A percentile compares a stretch with the other conserved stretches of the same genome.
phyloP scores from a whole-genome alignment of 2,888 invertebrate genomes.

The Mesoligia furuncula region DNA sequence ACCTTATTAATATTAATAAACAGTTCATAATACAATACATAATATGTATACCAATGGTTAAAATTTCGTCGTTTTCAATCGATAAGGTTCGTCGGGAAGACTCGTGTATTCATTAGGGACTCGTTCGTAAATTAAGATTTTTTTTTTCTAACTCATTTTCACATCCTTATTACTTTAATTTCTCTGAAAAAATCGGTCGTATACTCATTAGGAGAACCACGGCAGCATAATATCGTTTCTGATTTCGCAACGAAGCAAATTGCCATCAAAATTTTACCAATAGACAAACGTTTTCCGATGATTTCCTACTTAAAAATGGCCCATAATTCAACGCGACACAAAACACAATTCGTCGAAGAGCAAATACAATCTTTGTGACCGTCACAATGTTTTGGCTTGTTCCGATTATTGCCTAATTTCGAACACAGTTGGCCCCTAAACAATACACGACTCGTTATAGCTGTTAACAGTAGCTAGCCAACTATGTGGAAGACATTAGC shows the following conservation, averaged over 20 bases:
- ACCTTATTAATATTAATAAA: constrained; percentile 56
- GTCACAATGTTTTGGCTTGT: constrained; percentile 14
- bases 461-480: constrained; percentile 61
- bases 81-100: constrained; percentile 32
- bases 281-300: background rate
- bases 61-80: constrained; percentile 57
- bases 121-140: constrained; percentile 8
- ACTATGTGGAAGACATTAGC: constrained; percentile 51
- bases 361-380: constrained; percentile 24
- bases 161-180: background rate
- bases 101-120: constrained; percentile 35
- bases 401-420: constrained; percentile 32
- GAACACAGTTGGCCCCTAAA: constrained; percentile 35
- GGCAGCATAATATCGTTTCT: background rate
- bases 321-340: background rate
- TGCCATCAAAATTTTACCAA: background rate
- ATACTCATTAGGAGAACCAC: background rate
- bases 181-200: background rate
- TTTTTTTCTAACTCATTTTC: constrained; percentile 2
- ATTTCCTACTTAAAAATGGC: background rate
- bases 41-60: constrained; percentile 57
- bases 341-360: constrained; percentile 6
- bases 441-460: constrained; percentile 47
- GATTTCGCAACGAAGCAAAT: background rate
- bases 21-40: constrained; percentile 50